Percentiles rank a stretch among this genome's conserved stretches.
Evolutionary conservation across 1,140 invertebrate genomes (phyloP).

Genomic region (Penaeus chinensis): DNA sequence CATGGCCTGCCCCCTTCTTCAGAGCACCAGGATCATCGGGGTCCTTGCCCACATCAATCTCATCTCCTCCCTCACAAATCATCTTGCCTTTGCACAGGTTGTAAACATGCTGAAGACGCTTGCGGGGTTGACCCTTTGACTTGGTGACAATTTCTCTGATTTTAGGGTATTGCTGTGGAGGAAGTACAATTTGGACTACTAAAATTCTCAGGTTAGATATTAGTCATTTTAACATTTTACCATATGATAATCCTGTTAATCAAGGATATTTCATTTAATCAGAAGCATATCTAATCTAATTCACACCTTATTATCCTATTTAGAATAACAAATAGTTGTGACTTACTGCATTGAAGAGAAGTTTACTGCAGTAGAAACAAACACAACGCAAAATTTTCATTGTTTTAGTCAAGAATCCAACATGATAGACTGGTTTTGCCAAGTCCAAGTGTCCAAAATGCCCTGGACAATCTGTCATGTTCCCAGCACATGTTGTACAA

Average conservation of each 20-base stretch:
- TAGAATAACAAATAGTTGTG: no score
- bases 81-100: conserved; percentile 98
- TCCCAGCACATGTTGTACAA: conserved; percentile 97
- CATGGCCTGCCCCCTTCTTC: conserved; percentile 53
- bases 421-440: conserved; percentile 98
- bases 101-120: conserved; percentile 94
- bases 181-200: conserved; percentile 55
- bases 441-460: conserved; percentile 99
- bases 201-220: not conserved
- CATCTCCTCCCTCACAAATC: conserved; percentile 98
- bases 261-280: no score
- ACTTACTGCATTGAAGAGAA: conserved; percentile 87
- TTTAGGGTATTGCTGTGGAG: conserved; percentile 79
- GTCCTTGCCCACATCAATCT: conserved; percentile 80
- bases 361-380: conserved; percentile 98
- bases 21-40: conserved; percentile 63
- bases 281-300: no score
- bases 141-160: conserved; percentile 98
- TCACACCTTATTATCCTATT: no score
- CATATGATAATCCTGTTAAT: no score
- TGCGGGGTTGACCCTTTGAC: conserved; percentile 94
- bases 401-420: conserved; percentile 96
- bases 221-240: no score
- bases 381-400: conserved; percentile 97
- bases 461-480: conserved; percentile 98